These are phyloP conservation scores for Salpingus planirostris DNA, from an alignment of 2,888 invertebrate species.

Conservation along the genomic window DNA sequence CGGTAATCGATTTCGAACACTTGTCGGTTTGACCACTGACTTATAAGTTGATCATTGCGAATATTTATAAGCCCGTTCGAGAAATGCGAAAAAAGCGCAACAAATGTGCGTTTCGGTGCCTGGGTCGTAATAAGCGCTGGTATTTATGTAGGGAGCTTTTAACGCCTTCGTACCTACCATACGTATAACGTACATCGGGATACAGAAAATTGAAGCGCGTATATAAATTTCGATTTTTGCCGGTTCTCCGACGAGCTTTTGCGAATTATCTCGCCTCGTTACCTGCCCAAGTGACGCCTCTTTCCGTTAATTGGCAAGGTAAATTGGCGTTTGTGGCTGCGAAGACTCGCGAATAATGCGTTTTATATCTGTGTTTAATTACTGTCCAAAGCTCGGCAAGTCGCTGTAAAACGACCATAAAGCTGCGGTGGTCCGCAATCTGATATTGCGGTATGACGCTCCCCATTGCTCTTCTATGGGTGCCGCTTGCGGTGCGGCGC, in stretches of 20 bases:
- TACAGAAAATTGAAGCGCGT: no score
- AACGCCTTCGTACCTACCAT: no score
- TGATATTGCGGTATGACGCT: slow-evolving; percentile 10
- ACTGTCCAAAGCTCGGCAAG: slow-evolving; percentile 18
- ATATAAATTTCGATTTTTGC: no score
- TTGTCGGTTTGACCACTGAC: slow-evolving; percentile 19
- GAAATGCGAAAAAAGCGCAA: slow-evolving; percentile 1
- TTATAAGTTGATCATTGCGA: slow-evolving; percentile 17
- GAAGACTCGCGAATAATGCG: slow-evolving; percentile 27
- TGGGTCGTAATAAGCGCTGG: slow-evolving; percentile 3
- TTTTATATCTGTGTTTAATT: slow-evolving; percentile 28
- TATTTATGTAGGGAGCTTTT: slow-evolving; percentile 7
- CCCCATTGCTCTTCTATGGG: slow-evolving; percentile 12
- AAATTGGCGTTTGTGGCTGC: no score
- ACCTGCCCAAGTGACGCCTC: no score
- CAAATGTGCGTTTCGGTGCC: slow-evolving; percentile 6
- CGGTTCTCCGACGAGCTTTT: no score
- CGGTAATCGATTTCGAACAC: slow-evolving; percentile 25
- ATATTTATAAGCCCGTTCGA: slow-evolving; percentile 15
- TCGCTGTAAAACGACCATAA: slow-evolving; percentile 19
- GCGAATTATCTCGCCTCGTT: no score
- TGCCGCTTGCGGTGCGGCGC: no score
- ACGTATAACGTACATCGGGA: no score
- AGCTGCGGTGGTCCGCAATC: slow-evolving; percentile 20
- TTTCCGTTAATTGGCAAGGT: no score